phyloP scores from a whole-genome alignment of 2,888 invertebrate genomes.

The Mystacides longicornis region DNA sequence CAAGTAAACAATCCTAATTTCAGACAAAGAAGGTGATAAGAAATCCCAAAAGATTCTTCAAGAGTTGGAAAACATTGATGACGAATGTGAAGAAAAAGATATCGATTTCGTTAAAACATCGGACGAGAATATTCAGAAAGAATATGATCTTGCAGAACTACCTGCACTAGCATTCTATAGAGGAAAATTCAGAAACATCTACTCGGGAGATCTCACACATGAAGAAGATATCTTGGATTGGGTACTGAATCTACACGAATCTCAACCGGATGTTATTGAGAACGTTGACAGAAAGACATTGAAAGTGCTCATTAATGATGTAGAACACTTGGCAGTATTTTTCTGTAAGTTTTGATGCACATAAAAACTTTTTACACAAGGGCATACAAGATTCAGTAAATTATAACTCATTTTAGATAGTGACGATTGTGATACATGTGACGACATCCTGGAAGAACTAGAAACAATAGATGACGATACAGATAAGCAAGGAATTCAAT shows the following conservation, averaged over 20 bases:
- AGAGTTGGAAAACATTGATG: conserved; percentile 87
- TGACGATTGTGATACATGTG: conserved; percentile 79
- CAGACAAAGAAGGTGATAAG: conserved; percentile 85
- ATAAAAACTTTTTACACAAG: not conserved
- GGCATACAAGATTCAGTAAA: not conserved
- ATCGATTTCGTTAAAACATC: conserved; percentile 90
- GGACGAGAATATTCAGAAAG: conserved; percentile 78
- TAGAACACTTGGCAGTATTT: conserved; percentile 86
- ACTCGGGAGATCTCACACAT: conserved; percentile 83
- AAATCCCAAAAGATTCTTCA: conserved; percentile 81
- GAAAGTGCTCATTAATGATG: conserved; percentile 81
- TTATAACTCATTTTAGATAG: conserved; percentile 51
- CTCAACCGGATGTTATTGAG: conserved; percentile 84
- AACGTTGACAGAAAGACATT: conserved; percentile 85
- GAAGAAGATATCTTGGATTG: conserved; percentile 85
- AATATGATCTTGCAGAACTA: conserved; percentile 74
- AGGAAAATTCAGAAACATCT: conserved; percentile 82
- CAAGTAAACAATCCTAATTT: conserved; percentile 12
- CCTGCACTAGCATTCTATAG: conserved; percentile 83
- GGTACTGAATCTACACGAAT: conserved; percentile 78
- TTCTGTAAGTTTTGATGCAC: conserved; percentile 61
- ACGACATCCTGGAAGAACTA: conserved; percentile 76
- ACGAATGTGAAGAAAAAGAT: conserved; percentile 85
- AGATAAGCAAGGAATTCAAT: conserved; percentile 86
- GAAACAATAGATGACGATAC: conserved; percentile 91